Evolutionary conservation across 2,113 vertebrate species (phyloP).

Genomic region (Corythornis madagascariensis): DNA sequence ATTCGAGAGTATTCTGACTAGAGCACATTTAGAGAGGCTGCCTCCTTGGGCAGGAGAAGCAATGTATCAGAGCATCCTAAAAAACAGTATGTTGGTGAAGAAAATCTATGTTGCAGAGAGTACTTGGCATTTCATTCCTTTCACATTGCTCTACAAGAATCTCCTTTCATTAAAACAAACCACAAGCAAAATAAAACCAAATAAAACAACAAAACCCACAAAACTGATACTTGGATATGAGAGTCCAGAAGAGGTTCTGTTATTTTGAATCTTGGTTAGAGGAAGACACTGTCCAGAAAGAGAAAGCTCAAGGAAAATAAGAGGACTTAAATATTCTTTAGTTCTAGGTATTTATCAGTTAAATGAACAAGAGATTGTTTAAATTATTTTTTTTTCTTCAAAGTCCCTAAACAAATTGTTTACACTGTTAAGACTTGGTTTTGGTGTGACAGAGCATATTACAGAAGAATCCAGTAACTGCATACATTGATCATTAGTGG

Average conservation of each 20-base stretch:
- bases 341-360: not conserved
- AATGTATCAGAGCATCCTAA: not conserved
- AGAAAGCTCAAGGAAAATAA: not conserved
- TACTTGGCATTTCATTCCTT: not conserved
- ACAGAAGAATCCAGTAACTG: not conserved
- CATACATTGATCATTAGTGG: not conserved
- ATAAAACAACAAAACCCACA: no score
- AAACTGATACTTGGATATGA: not conserved
- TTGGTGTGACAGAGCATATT: not conserved
- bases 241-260: not conserved
- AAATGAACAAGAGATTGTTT: not conserved
- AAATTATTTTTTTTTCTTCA: not conserved
- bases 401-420: not conserved
- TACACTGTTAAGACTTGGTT: not conserved
- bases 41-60: fast-evolving
- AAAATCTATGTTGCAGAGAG: not conserved
- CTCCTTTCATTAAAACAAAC: not conserved
- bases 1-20: not conserved
- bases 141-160: not conserved
- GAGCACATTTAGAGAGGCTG: not conserved
- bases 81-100: not conserved
- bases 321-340: not conserved
- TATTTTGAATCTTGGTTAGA: not conserved
- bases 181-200: not conserved
- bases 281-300: not conserved